phyloP scores from a whole-genome alignment of 2,113 vertebrate genomes.

The Stomatorhinus ivindoensis region DNA sequence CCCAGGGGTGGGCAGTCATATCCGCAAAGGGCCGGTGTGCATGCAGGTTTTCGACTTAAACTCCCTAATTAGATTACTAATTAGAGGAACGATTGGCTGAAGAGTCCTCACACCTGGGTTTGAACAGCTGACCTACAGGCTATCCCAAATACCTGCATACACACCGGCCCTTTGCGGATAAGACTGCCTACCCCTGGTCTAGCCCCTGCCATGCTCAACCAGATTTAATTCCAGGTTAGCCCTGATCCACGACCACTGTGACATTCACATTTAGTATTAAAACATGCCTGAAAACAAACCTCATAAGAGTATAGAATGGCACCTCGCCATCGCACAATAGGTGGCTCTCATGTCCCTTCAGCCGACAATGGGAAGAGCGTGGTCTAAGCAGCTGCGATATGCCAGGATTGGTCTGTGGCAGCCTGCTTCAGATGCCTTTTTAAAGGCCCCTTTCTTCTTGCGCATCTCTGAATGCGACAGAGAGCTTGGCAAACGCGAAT shows the following conservation, averaged over 20 bases:
- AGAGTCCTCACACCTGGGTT: too few relatives aligned
- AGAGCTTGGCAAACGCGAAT: neutral
- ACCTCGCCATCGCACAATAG: neutral
- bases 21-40: too few relatives aligned
- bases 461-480: neutral
- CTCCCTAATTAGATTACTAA: too few relatives aligned
- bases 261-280: neutral
- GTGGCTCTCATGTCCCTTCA: neutral
- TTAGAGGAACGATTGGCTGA: too few relatives aligned
- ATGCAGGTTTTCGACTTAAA: too few relatives aligned
- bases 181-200: too few relatives aligned
- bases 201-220: slow-evolving; percentile 36
- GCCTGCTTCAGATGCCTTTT: neutral
- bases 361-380: neutral
- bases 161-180: too few relatives aligned
- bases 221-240: slow-evolving; percentile 15
- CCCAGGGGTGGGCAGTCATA: neutral
- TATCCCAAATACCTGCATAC: too few relatives aligned
- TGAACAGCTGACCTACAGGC: too few relatives aligned
- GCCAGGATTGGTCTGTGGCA: neutral
- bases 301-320: neutral
- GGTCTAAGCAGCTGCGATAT: neutral
- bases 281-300: neutral
- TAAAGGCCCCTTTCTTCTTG: neutral
- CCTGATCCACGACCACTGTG: neutral